Evolutionary conservation across 2,797 vertebrate genomes (phyloP), one percentile per base, ranked within the genome.

Genomic region (Antennarius maculatus): DNA sequence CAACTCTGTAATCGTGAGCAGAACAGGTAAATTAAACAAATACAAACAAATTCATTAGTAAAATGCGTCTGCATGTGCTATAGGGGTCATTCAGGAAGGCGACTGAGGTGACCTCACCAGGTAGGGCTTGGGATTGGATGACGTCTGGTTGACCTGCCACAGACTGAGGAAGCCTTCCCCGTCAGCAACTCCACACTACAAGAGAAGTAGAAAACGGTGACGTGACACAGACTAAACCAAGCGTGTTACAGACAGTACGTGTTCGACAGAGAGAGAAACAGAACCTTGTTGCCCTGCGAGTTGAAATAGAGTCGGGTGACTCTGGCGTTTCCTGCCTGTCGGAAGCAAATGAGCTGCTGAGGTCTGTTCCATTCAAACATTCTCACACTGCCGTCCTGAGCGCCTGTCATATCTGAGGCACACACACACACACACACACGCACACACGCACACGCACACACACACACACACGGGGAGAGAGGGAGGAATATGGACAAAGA

Each of bases 351-450:
- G 69, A 99, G 83, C 45, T 99, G 98, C 86, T 99, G 98, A 3
- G 98, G 97, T 43, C 98, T 93, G 45, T 95, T 97, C 98, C 98
- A 99, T 57, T 99, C 98, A 87, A 99, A 99, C 97, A 99, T 98
- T 37, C 97, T 93, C 7, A 99, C 97, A 0, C 98, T 99, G 28
- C 98, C 98, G 16, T 99, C 98, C 83, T 99, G 98, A 69, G 98
- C 98, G 23, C 98, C 98, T 0, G 98, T 99, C 82, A 99, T 94
- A 86, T 99, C 97, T 99, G 74, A 57, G 1, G 23, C 17, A 64
- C 67, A 67, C 29, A 72, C 34, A 74, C 48, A 77, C 31, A 74
- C 29, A 84, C 57, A 77, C 64, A 80, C 54, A 61, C 12, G 66
- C 34, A 66, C 43, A 79, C 23, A 68, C 23, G 65, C 54, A 66